A percentile compares a stretch with the other conserved stretches of the same genome.
phyloP scores from a whole-genome alignment of 37 sponge, comb jelly and placozoan genomes.

The Petrosia ficiformis region DNA sequence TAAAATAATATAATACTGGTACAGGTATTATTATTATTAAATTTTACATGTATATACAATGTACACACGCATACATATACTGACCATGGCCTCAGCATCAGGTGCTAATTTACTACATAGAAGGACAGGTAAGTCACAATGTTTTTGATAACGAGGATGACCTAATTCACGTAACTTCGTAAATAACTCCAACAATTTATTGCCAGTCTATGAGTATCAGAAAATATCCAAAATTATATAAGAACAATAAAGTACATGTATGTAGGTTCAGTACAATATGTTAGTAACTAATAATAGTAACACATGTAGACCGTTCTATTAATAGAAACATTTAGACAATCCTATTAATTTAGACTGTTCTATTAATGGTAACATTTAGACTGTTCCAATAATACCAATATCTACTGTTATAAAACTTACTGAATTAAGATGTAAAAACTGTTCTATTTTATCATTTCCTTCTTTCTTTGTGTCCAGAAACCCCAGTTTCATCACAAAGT shows the following conservation, averaged over 20 bases:
- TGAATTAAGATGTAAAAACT: conserved; percentile 47
- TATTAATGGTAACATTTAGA: too few species aligned
- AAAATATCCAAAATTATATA: background rate
- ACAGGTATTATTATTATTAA: too few species aligned
- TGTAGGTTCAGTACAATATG: too few species aligned
- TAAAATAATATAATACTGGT: too few species aligned
- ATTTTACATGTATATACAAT: background rate
- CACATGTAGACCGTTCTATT: too few species aligned
- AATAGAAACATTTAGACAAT: too few species aligned
- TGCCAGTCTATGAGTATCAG: conserved; percentile 26
- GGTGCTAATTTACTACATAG: conserved; percentile 6
- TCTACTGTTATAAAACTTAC: too few species aligned
- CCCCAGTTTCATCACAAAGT: conserved; percentile 87
- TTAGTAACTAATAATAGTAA: too few species aligned
- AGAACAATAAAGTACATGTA: background rate
- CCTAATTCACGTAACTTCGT: conserved; percentile 54
- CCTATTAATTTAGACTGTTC: too few species aligned
- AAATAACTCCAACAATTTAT: conserved; percentile 52
- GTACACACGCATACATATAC: background rate
- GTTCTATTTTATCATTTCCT: conserved; percentile 46
- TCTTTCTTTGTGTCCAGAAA: conserved; percentile 75
- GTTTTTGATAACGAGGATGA: conserved; percentile 40
- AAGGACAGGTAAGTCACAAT: background rate
- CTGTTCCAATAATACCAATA: too few species aligned
- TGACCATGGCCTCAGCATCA: conserved; percentile 25